Evolutionary conservation across 1,140 invertebrate genomes (phyloP).

Genomic region (Trichonephila clavata): DNA sequence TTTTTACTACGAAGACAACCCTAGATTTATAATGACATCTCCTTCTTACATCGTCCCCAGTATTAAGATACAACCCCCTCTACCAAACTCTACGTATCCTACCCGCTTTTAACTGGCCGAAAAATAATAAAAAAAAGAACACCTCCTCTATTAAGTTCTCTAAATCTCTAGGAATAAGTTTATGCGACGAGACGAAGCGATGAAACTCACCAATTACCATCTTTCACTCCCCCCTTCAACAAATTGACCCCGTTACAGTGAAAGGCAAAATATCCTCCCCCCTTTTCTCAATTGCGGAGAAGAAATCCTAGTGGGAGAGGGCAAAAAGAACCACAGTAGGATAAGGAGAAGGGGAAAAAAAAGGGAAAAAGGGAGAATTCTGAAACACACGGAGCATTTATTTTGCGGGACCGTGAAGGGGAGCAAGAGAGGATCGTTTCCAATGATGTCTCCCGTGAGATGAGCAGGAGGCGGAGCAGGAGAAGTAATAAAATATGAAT

Average conservation of each 20-base stretch:
- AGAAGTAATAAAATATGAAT: slow-evolving; percentile 75
- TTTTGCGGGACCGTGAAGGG: slow-evolving; percentile 52
- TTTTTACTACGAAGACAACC: too few relatives aligned
- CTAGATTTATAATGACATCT: too few relatives aligned
- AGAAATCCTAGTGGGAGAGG: neutral
- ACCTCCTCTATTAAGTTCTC: neutral
- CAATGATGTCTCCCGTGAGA: slow-evolving; percentile 75
- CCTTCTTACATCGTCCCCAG: too few relatives aligned
- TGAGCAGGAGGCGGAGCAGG: neutral
- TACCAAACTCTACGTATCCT: too few relatives aligned
- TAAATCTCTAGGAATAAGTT: neutral
- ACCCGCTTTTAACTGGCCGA: too few relatives aligned
- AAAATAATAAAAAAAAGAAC: neutral
- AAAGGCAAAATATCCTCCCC: neutral
- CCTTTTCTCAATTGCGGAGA: neutral
- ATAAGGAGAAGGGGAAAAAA: slow-evolving; percentile 5
- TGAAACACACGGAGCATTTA: slow-evolving; percentile 63
- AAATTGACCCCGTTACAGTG: slow-evolving; percentile 21
- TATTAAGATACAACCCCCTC: too few relatives aligned
- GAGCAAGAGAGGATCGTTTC: slow-evolving; percentile 59
- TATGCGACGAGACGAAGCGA: neutral
- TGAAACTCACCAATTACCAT: slow-evolving; percentile 30
- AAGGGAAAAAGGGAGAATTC: slow-evolving; percentile 13
- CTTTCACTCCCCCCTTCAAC: neutral
- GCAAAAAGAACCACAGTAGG: slow-evolving; percentile 1